Conservation (phyloP, 2,113 vertebrate species). For the Equus quagga region DNA sequence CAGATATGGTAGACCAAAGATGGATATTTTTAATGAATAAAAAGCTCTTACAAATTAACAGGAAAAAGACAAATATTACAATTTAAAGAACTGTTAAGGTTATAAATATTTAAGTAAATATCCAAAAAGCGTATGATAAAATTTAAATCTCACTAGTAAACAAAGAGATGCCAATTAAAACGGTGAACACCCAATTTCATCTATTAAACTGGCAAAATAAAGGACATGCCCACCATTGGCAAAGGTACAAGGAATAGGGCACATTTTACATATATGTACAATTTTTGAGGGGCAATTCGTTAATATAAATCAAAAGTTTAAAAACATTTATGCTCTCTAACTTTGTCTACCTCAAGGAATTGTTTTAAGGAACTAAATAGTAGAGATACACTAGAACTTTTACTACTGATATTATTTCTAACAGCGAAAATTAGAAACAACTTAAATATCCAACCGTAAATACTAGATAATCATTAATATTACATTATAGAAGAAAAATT, state of each 20-base stretch:
- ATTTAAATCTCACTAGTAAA: slow-evolving; percentile 6
- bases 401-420: neutral
- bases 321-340: neutral
- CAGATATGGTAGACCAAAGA: slow-evolving; percentile 27
- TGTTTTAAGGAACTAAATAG: too few species aligned
- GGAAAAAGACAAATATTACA: neutral
- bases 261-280: neutral
- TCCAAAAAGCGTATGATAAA: neutral
- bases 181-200: neutral
- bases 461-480: neutral
- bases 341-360: neutral
- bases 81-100: neutral
- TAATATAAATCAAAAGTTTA: slow-evolving; percentile 12
- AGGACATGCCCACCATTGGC: neutral
- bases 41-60: slow-evolving; percentile 34
- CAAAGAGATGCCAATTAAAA: slow-evolving; percentile 18
- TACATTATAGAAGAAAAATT: slow-evolving; percentile 4
- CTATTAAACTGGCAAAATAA: neutral
- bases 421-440: slow-evolving; percentile 33
- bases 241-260: neutral
- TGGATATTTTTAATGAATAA: slow-evolving; percentile 25
- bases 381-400: neutral
- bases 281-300: slow-evolving; percentile 35
- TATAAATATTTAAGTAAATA: slow-evolving; percentile 28
- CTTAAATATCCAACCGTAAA: neutral